These are phyloP conservation scores for Ischnura elegans DNA, from an alignment of 2,888 invertebrate genomes.

Conservation along the genomic window DNA sequence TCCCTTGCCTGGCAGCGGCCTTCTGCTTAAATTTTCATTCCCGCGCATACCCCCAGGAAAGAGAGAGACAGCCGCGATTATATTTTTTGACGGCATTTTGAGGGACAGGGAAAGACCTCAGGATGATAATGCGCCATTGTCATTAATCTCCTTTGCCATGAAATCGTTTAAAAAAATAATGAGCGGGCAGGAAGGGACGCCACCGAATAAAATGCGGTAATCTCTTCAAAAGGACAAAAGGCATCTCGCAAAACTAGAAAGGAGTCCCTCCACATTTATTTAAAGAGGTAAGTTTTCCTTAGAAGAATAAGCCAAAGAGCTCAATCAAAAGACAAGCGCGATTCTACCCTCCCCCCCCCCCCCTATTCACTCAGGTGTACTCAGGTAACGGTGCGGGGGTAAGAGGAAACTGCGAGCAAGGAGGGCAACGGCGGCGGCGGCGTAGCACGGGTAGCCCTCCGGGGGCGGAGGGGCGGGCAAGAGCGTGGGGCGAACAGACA, in stretches of 20 bases:
- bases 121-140: background rate
- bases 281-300: background rate
- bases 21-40: constrained; percentile 2
- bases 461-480: too few relatives aligned
- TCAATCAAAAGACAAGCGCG: constrained; percentile 1
- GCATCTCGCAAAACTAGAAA: background rate
- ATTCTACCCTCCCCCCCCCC: background rate
- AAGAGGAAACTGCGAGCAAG: background rate
- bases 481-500: constrained; percentile 30
- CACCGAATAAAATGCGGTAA: background rate
- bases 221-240: background rate
- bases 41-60: background rate
- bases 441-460: too few relatives aligned
- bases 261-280: background rate
- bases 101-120: background rate
- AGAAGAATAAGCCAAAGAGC: background rate
- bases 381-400: background rate
- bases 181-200: background rate
- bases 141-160: background rate
- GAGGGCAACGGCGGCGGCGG: background rate
- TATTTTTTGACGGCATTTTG: background rate
- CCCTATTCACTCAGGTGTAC: constrained; percentile 19
- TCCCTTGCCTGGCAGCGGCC: background rate
- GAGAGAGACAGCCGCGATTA: background rate
- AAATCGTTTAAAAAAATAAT: background rate